Percentiles rank a stretch among this genome's conserved stretches.
These are phyloP conservation scores for Thrips palmi DNA, from an alignment of 1,140 invertebrate species.

Conservation along the genomic window DNA sequence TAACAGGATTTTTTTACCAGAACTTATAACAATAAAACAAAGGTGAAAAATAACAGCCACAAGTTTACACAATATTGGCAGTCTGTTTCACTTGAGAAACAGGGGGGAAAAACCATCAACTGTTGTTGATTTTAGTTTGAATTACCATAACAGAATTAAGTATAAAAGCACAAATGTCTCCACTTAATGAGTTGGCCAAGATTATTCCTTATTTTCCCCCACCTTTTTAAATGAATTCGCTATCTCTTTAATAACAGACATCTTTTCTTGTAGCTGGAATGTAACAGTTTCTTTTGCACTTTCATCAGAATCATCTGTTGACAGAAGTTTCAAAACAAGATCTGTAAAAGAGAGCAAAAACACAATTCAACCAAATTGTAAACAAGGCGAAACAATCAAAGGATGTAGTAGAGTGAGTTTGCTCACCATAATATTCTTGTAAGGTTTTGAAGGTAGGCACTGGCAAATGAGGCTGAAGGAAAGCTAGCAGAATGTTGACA, in stretches of 20 bases:
- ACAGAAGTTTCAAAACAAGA: conserved; percentile 40
- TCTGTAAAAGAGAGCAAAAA: conserved; percentile 24
- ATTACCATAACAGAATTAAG: no score
- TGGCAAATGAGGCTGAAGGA: conserved; percentile 47
- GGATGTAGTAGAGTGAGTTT: conserved; percentile 11
- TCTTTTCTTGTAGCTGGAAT: conserved; percentile 22
- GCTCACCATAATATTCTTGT: conserved; percentile 55
- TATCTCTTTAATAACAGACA: conserved; percentile 31
- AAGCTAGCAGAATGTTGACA: conserved; percentile 58
- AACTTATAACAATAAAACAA: no score
- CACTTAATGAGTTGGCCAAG: no score
- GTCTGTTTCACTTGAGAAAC: no score
- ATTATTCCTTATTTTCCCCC: conserved; percentile 1
- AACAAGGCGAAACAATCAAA: conserved; percentile 5
- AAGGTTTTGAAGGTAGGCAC: conserved; percentile 40
- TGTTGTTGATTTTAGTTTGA: no score
- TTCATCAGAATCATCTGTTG: conserved; percentile 26
- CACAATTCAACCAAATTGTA: conserved; percentile 7
- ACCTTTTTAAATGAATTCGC: conserved; percentile 30
- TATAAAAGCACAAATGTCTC: no score
- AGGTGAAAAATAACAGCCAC: no score
- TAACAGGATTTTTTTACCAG: no score
- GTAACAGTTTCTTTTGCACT: conserved; percentile 22
- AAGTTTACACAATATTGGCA: no score
- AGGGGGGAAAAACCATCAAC: no score